phyloP scores from a whole-genome alignment of 1,140 invertebrate genomes.

The Schmidtea mediterranea region DNA sequence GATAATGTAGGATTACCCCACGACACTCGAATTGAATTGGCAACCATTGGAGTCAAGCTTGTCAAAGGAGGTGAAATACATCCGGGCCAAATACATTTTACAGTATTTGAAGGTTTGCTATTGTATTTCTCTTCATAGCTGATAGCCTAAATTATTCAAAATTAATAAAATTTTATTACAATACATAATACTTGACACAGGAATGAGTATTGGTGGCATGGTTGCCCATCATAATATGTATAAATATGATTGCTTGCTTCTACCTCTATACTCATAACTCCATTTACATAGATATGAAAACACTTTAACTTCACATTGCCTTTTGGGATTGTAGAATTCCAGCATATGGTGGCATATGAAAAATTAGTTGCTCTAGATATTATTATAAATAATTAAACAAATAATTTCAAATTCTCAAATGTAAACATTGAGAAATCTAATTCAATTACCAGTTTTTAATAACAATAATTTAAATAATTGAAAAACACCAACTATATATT shows the following conservation, averaged over 20 bases:
- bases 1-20: conserved; percentile 22
- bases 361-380: conserved; percentile 23
- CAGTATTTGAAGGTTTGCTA: conserved; percentile 22
- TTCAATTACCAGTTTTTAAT: too few species aligned
- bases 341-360: conserved; percentile 25
- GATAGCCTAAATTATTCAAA: neutral
- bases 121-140: conserved; percentile 20
- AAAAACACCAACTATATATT: neutral
- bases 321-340: conserved; percentile 24
- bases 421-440: too few species aligned
- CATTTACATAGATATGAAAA: conserved; percentile 26
- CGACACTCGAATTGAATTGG: conserved; percentile 16
- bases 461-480: neutral
- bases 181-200: conserved; percentile 21
- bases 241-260: conserved; percentile 19
- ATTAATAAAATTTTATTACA: neutral
- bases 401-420: neutral
- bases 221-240: conserved; percentile 21
- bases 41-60: conserved; percentile 16
- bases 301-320: conserved; percentile 23
- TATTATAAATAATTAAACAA: conserved; percentile 4
- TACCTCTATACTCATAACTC: conserved; percentile 19
- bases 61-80: conserved; percentile 15
- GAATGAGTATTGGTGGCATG: conserved; percentile 24
- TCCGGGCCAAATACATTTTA: conserved; percentile 22